A percentile compares a stretch with the other conserved stretches of the same genome.
These are phyloP conservation scores for Drosophila tropicalis DNA, from an alignment of 1,140 invertebrate species.

Conservation along the genomic window DNA sequence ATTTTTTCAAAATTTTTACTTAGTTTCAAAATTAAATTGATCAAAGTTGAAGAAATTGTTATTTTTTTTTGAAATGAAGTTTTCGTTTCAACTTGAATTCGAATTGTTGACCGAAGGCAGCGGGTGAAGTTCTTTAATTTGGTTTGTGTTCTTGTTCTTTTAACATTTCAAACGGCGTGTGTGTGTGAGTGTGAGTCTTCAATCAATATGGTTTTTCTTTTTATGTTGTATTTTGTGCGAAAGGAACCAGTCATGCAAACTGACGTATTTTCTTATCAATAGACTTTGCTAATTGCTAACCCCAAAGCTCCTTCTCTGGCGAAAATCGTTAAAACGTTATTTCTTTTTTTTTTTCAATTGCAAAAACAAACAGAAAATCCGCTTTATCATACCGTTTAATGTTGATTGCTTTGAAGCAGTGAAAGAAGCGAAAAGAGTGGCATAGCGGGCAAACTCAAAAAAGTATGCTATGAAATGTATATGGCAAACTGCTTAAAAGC, in stretches of 20 bases:
- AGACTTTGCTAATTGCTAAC: constrained; percentile 15
- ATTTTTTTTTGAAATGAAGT: too few relatives aligned
- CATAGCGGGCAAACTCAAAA: constrained; percentile 11
- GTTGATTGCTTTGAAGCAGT: constrained; percentile 68
- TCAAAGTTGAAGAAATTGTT: too few relatives aligned
- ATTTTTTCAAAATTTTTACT: too few relatives aligned
- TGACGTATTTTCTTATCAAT: constrained; percentile 12
- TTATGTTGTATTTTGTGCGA: too few relatives aligned
- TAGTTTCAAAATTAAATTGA: too few relatives aligned
- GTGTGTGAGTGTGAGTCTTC: background rate
- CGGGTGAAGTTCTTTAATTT: too few relatives aligned
- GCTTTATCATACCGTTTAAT: constrained; percentile 49
- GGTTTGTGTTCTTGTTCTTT: too few relatives aligned
- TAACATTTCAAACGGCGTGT: too few relatives aligned
- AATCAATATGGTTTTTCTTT: constrained; percentile 19
- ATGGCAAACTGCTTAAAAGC: constrained; percentile 58
- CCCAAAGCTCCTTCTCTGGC: background rate
- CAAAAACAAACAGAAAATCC: constrained; percentile 5
- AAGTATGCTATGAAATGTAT: constrained; percentile 51
- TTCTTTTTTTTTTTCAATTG: background rate
- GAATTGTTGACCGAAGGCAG: too few relatives aligned
- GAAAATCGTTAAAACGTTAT: background rate
- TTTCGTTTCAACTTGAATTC: too few relatives aligned
- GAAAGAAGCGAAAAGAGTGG: constrained; percentile 20
- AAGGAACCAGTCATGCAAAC: constrained; percentile 7